Conservation (phyloP, 2,797 vertebrate genomes). For the Botia kubotai region DNA sequence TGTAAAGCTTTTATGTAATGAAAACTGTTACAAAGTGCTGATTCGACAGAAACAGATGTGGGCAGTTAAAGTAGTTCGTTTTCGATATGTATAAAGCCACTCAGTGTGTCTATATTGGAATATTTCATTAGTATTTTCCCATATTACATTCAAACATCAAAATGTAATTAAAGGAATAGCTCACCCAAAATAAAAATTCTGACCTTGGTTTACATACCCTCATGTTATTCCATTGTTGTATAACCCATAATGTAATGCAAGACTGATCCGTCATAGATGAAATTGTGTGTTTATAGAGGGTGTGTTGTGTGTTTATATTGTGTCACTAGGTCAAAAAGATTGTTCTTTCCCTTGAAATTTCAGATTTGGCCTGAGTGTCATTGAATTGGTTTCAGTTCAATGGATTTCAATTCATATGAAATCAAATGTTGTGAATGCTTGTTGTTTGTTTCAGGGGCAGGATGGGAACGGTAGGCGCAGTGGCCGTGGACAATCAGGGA, state of each 20-base stretch:
- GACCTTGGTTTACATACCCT: not conserved
- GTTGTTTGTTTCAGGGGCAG: conserved; percentile 71
- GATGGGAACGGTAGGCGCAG: conserved; percentile 86
- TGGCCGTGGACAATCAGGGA: conserved; percentile 82
- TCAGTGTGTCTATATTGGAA: not conserved
- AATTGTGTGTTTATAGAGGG: no score
- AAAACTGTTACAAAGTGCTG: conserved; percentile 37
- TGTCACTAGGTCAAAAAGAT: no score
- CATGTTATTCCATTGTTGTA: not conserved
- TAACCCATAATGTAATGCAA: conserved; percentile 1
- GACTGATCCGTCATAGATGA: no score
- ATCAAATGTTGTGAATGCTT: conserved; percentile 15
- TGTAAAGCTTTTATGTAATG: conserved; percentile 73
- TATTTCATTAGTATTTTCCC: not conserved
- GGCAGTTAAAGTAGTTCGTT: not conserved
- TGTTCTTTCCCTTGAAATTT: no score
- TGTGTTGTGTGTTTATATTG: no score
- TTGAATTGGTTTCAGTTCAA: no score
- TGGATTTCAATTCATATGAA: no score
- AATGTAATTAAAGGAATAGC: not conserved
- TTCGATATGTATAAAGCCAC: not conserved
- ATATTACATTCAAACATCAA: not conserved
- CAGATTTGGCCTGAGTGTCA: no score
- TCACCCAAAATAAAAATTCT: not conserved
- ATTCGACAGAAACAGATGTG: not conserved